Conservation (phyloP, 2,797 vertebrate genomes). For the Danio jaintianensis region DNA sequence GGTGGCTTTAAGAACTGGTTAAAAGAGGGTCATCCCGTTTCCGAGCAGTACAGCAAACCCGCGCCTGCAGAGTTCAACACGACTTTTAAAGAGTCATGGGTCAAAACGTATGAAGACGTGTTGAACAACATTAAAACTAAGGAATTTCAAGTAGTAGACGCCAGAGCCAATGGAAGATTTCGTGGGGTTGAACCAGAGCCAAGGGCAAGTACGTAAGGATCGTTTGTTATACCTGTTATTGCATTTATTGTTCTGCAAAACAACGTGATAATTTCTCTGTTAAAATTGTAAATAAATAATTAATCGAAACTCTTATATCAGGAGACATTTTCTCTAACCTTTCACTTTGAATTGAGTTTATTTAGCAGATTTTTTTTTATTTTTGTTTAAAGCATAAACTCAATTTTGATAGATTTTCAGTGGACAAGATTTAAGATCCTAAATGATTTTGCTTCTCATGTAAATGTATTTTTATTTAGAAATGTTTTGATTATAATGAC, state of each 20-base stretch:
- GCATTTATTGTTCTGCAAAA: not conserved
- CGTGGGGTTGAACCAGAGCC: constrained; percentile 89
- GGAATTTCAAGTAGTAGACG: constrained; percentile 88
- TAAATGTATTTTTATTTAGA: too few species aligned
- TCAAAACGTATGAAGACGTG: constrained; percentile 90
- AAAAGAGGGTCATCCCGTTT: constrained; percentile 80
- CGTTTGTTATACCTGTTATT: not conserved
- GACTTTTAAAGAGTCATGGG: constrained; percentile 73
- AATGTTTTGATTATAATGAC: too few species aligned
- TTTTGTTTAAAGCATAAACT: too few species aligned
- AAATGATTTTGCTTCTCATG: too few species aligned
- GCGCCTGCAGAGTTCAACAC: constrained; percentile 75
- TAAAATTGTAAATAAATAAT: not conserved
- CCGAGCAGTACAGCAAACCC: constrained; percentile 73
- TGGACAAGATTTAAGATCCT: too few species aligned
- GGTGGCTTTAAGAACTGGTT: constrained; percentile 91
- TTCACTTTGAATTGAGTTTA: too few species aligned
- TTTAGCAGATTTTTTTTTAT: too few species aligned
- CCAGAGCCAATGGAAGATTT: constrained; percentile 85
- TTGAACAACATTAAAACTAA: constrained; percentile 82
- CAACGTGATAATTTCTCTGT: not conserved
- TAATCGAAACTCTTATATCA: too few species aligned
- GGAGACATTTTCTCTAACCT: too few species aligned
- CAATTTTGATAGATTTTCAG: too few species aligned
- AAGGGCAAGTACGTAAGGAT: constrained; percentile 76